Evolutionary conservation across 2,888 invertebrate species (phyloP).

Genomic region (Lepidochitona cinerea): DNA sequence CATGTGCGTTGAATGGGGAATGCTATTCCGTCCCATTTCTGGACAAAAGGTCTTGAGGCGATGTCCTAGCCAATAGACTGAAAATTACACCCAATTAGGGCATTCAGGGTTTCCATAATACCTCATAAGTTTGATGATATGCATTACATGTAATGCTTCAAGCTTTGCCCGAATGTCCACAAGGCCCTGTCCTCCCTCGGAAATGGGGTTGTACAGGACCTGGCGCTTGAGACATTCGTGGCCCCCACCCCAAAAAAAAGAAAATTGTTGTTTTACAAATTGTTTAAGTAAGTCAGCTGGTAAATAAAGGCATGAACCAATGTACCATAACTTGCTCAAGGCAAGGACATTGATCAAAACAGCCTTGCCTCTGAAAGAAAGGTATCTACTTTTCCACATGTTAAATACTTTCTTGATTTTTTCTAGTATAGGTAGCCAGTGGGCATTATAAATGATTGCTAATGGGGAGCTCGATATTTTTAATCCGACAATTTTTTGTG

Average conservation of each 20-base stretch:
- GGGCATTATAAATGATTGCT: too few species aligned
- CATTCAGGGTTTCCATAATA: neutral
- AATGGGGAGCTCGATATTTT: too few species aligned
- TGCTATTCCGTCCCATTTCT: neutral
- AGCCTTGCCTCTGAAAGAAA: too few species aligned
- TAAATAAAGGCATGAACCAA: too few species aligned
- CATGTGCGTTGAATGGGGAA: neutral
- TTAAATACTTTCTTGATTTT: too few species aligned
- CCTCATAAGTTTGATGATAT: neutral
- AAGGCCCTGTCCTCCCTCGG: neutral
- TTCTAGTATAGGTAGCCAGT: too few species aligned
- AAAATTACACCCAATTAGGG: neutral
- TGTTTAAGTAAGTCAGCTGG: too few species aligned
- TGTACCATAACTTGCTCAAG: too few species aligned
- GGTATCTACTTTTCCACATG: too few species aligned
- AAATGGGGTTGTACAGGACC: neutral
- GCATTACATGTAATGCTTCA: neutral
- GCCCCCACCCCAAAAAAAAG: neutral
- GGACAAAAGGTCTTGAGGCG: neutral
- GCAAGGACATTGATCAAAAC: too few species aligned
- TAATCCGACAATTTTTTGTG: too few species aligned
- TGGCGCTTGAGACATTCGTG: neutral
- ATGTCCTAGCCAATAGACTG: neutral
- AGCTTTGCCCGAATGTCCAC: neutral
- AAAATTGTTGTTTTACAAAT: too few species aligned